These are phyloP conservation scores for Brachypodius melanocephalos DNA, from an alignment of 2,113 vertebrate genomes.

Conservation along the genomic window DNA sequence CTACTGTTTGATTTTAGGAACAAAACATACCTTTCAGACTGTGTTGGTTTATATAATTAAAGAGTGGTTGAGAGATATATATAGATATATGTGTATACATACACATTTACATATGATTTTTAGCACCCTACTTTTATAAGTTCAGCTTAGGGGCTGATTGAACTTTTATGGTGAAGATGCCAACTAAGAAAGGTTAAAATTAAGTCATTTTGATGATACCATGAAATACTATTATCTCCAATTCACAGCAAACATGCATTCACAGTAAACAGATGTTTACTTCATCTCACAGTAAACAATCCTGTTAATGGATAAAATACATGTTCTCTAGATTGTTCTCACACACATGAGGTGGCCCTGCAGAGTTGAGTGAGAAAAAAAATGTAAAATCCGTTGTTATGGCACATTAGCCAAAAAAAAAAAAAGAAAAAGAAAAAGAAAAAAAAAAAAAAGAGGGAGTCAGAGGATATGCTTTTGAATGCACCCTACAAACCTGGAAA, in stretches of 20 bases:
- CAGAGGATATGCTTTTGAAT: background rate
- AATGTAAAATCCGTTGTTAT: background rate
- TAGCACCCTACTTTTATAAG: background rate
- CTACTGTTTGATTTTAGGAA: background rate
- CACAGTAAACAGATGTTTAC: background rate
- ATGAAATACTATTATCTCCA: background rate
- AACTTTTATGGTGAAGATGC: background rate
- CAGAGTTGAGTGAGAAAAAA: background rate
- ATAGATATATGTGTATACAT: background rate
- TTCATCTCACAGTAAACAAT: background rate
- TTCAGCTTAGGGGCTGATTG: background rate
- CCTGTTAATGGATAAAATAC: background rate
- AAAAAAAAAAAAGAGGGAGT: background rate
- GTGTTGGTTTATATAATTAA: background rate
- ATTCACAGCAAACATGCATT: background rate
- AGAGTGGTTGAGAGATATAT: background rate
- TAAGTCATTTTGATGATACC: background rate
- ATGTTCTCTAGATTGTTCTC: background rate
- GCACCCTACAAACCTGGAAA: background rate
- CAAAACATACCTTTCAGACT: background rate
- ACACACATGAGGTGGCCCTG: background rate
- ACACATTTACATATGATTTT: background rate
- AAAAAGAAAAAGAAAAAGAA: background rate
- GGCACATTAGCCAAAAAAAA: background rate
- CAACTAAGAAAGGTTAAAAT: background rate